Evolutionary conservation across 2,888 invertebrate genomes (phyloP), one percentile per base, ranked within the genome.

Genomic region (Zaprionus lineosus): DNA sequence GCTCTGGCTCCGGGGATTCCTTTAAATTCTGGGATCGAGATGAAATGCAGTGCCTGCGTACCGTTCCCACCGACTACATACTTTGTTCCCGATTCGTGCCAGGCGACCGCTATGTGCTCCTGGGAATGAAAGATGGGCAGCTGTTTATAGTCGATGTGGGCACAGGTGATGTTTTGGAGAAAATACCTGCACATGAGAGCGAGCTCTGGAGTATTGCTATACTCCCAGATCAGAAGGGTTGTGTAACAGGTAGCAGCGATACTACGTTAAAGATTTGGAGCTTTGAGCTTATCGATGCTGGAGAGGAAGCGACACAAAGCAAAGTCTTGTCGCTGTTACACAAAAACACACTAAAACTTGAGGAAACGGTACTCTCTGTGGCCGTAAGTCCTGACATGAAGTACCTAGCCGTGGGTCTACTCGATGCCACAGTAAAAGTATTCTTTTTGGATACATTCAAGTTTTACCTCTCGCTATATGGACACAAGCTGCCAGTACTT

Each of bases 371-470:
- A 7, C 90, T 97, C 1, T 95, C 95, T 64, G 94, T 97, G 0
- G 93, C 93, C 88, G 93, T 96, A 39, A 96, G 96, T 74, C 95
- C 96, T 0, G 95, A 98, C 89, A 94, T 93, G 83, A 95, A 95
- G 90, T 95, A 97, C 82, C 90, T 99, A 14, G 97, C 98, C 0
- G 96, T 96, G 3, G 95, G 97, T 0, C 91, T 99, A 3, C 91
- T 99, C 34, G 98, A 99, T 90, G 95, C 94, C 4, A 99, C 98
- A 0, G 96, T 98, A 0, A 97, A 98, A 90, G 94, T 99, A 75
- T 98, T 98, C 91, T 99, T 97, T 88, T 90, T 95, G 37, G 98
- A 99, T 87, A 94, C 96, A 0, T 95, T 98, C 71, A 99, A 99
- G 94, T 97, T 98, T 90, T 98, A 97, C 90, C 89, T 98, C 12